Percentiles rank a stretch among this genome's conserved stretches.
These are phyloP conservation scores for Noctuana brunneofusca DNA, from an alignment of 2,888 invertebrate species.

Conservation along the genomic window DNA sequence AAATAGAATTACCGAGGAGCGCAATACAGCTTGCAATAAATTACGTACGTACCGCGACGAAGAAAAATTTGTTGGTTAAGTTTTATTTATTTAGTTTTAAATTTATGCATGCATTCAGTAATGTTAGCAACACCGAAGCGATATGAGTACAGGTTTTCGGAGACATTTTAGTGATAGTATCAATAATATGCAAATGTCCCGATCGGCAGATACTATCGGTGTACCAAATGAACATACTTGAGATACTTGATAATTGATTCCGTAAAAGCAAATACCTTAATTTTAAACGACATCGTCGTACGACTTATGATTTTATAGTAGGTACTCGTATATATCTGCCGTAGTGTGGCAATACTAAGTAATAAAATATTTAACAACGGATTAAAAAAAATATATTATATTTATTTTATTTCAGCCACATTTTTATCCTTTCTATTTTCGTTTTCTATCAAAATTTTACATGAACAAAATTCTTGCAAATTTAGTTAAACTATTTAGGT, in stretches of 20 bases:
- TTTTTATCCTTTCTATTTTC: background rate
- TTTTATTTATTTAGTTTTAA: conserved; percentile 34
- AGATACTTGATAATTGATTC: conserved; percentile 30
- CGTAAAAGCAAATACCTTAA: conserved; percentile 28
- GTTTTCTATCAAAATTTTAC: background rate
- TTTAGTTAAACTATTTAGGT: too few species aligned
- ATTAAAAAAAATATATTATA: conserved; percentile 1
- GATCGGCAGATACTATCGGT: conserved; percentile 36
- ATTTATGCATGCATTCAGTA: conserved; percentile 38
- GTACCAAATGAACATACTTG: conserved; percentile 33
- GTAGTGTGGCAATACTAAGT: background rate
- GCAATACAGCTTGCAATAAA: conserved; percentile 37
- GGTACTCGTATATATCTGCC: too few species aligned
- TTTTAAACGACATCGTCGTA: conserved; percentile 22
- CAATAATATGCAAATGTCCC: conserved; percentile 46
- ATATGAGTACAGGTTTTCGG: conserved; percentile 41
- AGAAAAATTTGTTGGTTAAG: conserved; percentile 39
- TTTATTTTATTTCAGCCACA: background rate
- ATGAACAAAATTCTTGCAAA: background rate
- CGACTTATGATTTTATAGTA: conserved; percentile 4
- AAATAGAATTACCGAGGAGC: conserved; percentile 43
- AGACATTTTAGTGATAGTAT: conserved; percentile 44
- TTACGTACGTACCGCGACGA: conserved; percentile 36
- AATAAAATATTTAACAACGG: background rate
- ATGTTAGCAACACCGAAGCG: conserved; percentile 35